Percentiles rank a stretch among this genome's conserved stretches.
Evolutionary conservation across 1,140 invertebrate genomes (phyloP).

Genomic region (Agraylea sexmaculata): DNA sequence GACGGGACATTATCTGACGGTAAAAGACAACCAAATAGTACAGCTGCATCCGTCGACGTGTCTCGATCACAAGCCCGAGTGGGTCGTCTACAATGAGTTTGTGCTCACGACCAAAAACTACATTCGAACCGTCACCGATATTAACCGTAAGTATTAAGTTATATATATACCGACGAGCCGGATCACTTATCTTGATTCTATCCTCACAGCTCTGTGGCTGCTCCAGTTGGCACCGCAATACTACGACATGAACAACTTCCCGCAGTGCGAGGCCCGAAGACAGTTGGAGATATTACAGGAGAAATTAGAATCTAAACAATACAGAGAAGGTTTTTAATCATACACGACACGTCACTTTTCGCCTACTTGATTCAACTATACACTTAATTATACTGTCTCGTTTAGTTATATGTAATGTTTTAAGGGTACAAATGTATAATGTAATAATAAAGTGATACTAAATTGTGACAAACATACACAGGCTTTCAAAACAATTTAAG

Average conservation of each 20-base stretch:
- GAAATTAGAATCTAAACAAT: constrained; percentile 75
- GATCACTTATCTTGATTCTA: constrained; percentile 8
- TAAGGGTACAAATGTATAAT: too few relatives aligned
- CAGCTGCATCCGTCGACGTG: constrained; percentile 98
- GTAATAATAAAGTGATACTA: too few relatives aligned
- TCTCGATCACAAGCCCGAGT: constrained; percentile 98
- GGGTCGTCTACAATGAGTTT: constrained; percentile 99
- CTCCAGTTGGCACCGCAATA: constrained; percentile 93
- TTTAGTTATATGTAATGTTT: too few relatives aligned
- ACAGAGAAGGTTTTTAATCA: constrained; percentile 71
- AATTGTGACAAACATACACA: too few relatives aligned
- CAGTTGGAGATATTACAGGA: constrained; percentile 79
- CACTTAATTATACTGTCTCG: too few relatives aligned
- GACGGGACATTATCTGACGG: constrained; percentile 94
- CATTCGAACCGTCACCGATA: constrained; percentile 96
- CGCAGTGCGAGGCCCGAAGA: constrained; percentile 90
- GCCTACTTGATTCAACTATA: too few relatives aligned
- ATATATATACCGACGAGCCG: constrained; percentile 8
- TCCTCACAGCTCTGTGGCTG: constrained; percentile 78
- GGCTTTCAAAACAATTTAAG: too few relatives aligned
- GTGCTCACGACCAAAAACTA: constrained; percentile 99
- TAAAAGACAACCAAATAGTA: constrained; percentile 98
- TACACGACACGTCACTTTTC: too few relatives aligned
- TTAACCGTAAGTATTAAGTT: constrained; percentile 73
- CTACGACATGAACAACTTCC: constrained; percentile 96